phyloP scores from a whole-genome alignment of 2,113 vertebrate genomes.

The Podocnemis expansa region DNA sequence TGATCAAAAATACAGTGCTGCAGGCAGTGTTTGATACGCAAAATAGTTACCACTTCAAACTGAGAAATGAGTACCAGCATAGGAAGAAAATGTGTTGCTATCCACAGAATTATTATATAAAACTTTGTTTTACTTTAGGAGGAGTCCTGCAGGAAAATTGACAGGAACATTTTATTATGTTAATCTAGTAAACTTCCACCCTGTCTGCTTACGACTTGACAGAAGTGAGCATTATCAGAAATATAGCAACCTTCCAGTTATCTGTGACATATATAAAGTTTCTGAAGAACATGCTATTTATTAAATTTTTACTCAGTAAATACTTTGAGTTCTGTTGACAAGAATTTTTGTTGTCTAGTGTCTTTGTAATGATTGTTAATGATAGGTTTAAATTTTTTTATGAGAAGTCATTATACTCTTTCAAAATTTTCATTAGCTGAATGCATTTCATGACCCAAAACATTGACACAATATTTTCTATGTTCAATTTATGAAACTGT shows the following conservation, averaged over 20 bases:
- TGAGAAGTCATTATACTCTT: not conserved
- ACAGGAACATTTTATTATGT: not conserved
- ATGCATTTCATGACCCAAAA: not conserved
- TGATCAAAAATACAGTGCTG: not conserved
- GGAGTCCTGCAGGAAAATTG: not conserved
- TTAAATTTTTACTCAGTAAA: not conserved
- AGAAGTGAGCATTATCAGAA: not conserved
- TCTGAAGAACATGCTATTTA: not conserved
- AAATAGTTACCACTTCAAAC: conserved; percentile 19
- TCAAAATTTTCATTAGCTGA: not conserved
- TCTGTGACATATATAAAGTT: not conserved
- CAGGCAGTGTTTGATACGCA: not conserved
- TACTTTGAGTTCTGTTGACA: not conserved
- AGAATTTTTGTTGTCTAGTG: not conserved
- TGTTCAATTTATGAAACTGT: not conserved
- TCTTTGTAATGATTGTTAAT: not conserved
- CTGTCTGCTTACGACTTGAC: not conserved
- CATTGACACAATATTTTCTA: not conserved
- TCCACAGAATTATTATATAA: not conserved
- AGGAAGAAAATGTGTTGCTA: not conserved
- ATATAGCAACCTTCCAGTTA: not conserved
- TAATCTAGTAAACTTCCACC: not conserved
- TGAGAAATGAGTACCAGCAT: not conserved
- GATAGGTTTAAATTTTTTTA: not conserved
- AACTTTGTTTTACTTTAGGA: not conserved